Conservation (phyloP, 2,113 vertebrate genomes). For the Potamarius usumacintae region DNA sequence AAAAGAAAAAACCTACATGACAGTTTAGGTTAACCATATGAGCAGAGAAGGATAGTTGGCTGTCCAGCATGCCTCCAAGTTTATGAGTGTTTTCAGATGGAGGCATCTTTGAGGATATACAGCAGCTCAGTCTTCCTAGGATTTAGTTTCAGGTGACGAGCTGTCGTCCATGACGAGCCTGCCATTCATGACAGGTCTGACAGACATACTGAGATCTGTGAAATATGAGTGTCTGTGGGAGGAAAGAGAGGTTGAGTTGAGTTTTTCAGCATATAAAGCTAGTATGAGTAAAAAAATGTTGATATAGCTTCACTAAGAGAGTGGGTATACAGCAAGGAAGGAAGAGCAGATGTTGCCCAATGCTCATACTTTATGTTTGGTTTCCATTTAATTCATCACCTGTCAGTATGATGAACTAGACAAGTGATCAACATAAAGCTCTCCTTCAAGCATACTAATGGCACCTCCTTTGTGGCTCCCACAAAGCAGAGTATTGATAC, state of each 20-base stretch:
- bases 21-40: not conserved
- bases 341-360: not conserved
- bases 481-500: not conserved
- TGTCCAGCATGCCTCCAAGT: not conserved
- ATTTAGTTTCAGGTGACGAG: conserved; percentile 10
- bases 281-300: not conserved
- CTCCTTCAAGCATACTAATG: not conserved
- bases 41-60: not conserved
- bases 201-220: not conserved
- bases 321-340: not conserved
- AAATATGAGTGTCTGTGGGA: not conserved
- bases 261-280: not conserved
- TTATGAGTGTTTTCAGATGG: not conserved
- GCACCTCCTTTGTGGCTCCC: not conserved
- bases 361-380: not conserved
- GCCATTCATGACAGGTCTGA: not conserved
- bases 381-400: not conserved
- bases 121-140: not conserved
- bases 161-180: not conserved
- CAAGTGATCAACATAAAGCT: not conserved
- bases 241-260: not conserved
- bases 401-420: not conserved
- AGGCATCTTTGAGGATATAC: not conserved
- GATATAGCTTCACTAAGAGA: not conserved
- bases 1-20: not conserved